Percentiles rank a stretch among this genome's conserved stretches.
Conservation (phyloP, 2,797 vertebrate species). For the Crossoptilon crossoptilon region DNA sequence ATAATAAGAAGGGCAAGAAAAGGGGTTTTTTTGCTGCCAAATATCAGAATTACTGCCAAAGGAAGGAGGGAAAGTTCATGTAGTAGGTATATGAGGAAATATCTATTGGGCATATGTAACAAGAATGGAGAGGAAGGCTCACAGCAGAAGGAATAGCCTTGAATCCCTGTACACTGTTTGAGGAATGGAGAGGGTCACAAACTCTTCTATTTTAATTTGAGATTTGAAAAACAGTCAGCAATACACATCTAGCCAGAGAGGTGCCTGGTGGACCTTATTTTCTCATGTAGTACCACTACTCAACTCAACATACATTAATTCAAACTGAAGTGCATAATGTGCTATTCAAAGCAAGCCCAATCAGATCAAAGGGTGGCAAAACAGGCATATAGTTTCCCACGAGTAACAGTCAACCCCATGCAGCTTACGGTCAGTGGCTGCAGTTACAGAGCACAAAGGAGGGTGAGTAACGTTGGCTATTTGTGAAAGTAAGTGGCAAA, state of each 20-base stretch:
- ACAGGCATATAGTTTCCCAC: neutral
- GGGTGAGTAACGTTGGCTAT: neutral
- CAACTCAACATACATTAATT: neutral
- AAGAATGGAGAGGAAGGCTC: neutral
- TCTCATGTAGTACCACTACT: neutral
- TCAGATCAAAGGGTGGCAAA: neutral
- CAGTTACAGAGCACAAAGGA: neutral
- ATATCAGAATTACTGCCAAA: neutral
- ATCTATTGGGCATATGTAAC: neutral
- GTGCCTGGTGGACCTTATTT: neutral
- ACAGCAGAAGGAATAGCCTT: neutral
- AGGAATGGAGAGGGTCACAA: neutral
- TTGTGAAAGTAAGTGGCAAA: fast-evolving
- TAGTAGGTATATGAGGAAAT: neutral
- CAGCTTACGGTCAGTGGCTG: fast-evolving
- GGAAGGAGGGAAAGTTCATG: neutral
- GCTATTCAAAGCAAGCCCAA: neutral
- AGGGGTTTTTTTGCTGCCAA: neutral
- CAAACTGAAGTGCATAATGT: neutral
- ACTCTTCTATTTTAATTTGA: neutral
- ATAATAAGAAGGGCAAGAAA: neutral
- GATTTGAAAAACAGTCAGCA: neutral
- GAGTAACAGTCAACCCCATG: neutral
- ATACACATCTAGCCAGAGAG: neutral
- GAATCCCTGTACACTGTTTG: neutral